phyloP scores from a whole-genome alignment of 1,140 invertebrate species.

The Papilio glaucus region DNA sequence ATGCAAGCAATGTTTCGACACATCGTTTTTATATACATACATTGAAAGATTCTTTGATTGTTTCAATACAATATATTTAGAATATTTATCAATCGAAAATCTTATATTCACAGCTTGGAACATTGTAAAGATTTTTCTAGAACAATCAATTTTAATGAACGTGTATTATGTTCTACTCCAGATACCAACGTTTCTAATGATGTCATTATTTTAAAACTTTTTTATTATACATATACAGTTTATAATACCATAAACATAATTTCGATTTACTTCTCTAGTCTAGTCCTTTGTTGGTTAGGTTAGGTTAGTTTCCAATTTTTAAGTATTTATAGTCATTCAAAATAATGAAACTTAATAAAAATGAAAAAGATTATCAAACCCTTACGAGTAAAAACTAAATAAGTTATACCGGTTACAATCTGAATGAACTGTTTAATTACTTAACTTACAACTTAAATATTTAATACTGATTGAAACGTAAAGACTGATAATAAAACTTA shows the following conservation, averaged over 20 bases:
- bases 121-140: background rate
- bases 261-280: no score
- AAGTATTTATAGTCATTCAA: background rate
- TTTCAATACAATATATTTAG: background rate
- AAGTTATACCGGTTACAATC: background rate
- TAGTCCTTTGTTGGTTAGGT: no score
- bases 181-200: background rate
- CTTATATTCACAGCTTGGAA: background rate
- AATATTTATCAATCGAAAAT: background rate
- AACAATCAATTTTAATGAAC: background rate
- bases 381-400: background rate
- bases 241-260: no score
- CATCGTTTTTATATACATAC: background rate
- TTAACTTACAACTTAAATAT: background rate
- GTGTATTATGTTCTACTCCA: background rate
- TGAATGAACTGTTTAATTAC: background rate
- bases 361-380: background rate
- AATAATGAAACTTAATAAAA: background rate
- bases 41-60: constrained; percentile 11
- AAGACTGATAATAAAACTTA: constrained; percentile 5
- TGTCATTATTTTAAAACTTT: no score
- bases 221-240: no score
- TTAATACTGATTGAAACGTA: constrained; percentile 19
- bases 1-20: background rate
- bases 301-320: no score